phyloP scores from a whole-genome alignment of 1,140 invertebrate species.

The Meloidogyne floridensis region DNA sequence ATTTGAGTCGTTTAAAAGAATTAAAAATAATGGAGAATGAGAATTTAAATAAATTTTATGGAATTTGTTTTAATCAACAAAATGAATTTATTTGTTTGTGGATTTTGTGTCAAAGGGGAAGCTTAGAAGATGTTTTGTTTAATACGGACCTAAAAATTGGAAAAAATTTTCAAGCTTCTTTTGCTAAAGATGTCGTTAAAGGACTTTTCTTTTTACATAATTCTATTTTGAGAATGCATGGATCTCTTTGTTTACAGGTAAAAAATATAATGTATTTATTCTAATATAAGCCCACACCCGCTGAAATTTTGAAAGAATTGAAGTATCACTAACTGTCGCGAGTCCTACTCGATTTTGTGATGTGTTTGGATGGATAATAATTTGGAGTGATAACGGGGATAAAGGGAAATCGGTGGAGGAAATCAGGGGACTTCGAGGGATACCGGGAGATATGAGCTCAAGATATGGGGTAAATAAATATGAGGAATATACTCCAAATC shows the following conservation, averaged over 20 bases:
- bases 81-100: slow-evolving; percentile 61
- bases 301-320: too few species aligned
- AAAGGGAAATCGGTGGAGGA: too few species aligned
- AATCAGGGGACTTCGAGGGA: too few species aligned
- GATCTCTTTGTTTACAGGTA: slow-evolving; percentile 59
- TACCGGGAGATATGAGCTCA: too few species aligned
- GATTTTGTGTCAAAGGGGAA: slow-evolving; percentile 50
- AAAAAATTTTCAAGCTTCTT: slow-evolving; percentile 65
- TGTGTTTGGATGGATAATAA: too few species aligned
- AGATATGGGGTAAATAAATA: too few species aligned
- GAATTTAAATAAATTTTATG: slow-evolving; percentile 63
- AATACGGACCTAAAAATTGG: slow-evolving; percentile 64
- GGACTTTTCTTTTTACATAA: slow-evolving; percentile 60
- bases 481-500: too few species aligned
- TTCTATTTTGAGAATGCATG: slow-evolving; percentile 57
- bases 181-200: slow-evolving; percentile 65
- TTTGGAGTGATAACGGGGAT: too few species aligned
- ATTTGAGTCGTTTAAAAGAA: slow-evolving; percentile 54
- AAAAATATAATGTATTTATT: background rate
- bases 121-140: slow-evolving; percentile 63
- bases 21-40: slow-evolving; percentile 61
- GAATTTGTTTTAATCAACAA: slow-evolving; percentile 62
- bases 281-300: too few species aligned
- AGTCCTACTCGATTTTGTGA: too few species aligned
- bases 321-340: too few species aligned